Percentiles rank a stretch among this genome's conserved stretches.
phyloP scores from a whole-genome alignment of 2,113 vertebrate species.

The Heterochromis multidens region DNA sequence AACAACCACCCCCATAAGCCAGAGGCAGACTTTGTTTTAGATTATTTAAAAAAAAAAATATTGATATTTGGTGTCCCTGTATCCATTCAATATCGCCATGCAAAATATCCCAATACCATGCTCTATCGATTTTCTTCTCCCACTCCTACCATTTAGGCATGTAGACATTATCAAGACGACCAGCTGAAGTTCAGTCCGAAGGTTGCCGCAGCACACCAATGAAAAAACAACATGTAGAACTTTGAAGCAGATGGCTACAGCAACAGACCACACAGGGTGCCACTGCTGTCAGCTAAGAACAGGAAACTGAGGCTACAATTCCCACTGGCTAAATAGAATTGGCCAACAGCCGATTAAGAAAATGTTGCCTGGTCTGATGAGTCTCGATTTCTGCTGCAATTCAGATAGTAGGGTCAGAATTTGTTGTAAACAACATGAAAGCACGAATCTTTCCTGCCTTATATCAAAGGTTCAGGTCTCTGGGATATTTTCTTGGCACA shows the following conservation, averaged over 20 bases:
- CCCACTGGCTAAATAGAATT: neutral
- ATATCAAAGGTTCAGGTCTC: neutral
- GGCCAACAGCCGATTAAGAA: neutral
- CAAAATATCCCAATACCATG: too few relatives aligned
- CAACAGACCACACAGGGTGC: neutral
- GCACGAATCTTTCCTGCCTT: fast-evolving
- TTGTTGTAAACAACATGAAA: neutral
- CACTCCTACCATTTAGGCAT: too few relatives aligned
- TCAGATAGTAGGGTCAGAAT: neutral
- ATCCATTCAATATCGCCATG: too few relatives aligned
- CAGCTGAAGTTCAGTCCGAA: neutral
- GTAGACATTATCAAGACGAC: neutral
- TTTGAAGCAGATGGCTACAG: neutral
- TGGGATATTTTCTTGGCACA: neutral
- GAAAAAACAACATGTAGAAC: neutral
- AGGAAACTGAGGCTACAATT: neutral
- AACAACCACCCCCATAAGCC: too few relatives aligned
- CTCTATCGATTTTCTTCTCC: too few relatives aligned
- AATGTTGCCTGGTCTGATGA: neutral
- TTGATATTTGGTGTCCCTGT: too few relatives aligned
- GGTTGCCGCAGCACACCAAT: neutral
- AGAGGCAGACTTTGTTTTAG: too few relatives aligned
- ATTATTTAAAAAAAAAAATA: too few relatives aligned
- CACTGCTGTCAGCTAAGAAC: too few relatives aligned
- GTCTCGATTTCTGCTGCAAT: neutral